phyloP scores from a whole-genome alignment of 64 coral and sea anemone genomes.

The Exaiptasia diaphana region DNA sequence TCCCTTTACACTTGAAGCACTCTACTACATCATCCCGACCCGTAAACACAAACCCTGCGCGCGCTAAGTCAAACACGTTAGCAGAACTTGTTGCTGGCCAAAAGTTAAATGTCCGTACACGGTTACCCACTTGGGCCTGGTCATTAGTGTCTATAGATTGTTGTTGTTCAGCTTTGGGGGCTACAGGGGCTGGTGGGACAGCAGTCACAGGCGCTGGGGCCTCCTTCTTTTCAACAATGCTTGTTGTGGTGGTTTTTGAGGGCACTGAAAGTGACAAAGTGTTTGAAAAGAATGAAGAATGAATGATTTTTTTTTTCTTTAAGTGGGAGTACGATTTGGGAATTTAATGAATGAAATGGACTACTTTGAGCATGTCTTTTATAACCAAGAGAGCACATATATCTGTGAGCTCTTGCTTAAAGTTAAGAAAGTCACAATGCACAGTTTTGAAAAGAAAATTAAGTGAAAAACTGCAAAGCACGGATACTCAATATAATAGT shows the following conservation, averaged over 20 bases:
- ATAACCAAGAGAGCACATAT: too few species aligned
- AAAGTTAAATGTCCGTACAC: constrained; percentile 75
- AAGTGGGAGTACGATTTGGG: too few species aligned
- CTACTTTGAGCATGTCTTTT: too few species aligned
- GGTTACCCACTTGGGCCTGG: constrained; percentile 60
- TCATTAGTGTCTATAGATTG: constrained; percentile 16
- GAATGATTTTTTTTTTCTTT: too few species aligned
- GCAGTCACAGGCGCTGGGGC: constrained; percentile 20
- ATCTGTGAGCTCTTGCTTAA: too few species aligned
- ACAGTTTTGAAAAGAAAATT: too few species aligned
- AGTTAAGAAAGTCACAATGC: too few species aligned
- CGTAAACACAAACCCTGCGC: constrained; percentile 90
- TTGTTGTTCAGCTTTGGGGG: neutral
- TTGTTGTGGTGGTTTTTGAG: neutral
- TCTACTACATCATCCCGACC: constrained; percentile 89
- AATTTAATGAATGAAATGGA: too few species aligned
- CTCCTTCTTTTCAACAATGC: neutral
- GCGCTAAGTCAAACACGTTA: constrained; percentile 91
- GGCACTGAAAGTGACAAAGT: neutral
- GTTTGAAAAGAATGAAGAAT: neutral
- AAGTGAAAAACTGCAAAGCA: too few species aligned
- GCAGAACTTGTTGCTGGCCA: constrained; percentile 95
- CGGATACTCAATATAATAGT: too few species aligned
- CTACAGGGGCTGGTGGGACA: neutral
- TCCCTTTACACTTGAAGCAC: constrained; percentile 92